Base-by-base conservation (phyloP, 2,888 invertebrate genomes). In the Drosophila pseudotalamancana region DNA sequence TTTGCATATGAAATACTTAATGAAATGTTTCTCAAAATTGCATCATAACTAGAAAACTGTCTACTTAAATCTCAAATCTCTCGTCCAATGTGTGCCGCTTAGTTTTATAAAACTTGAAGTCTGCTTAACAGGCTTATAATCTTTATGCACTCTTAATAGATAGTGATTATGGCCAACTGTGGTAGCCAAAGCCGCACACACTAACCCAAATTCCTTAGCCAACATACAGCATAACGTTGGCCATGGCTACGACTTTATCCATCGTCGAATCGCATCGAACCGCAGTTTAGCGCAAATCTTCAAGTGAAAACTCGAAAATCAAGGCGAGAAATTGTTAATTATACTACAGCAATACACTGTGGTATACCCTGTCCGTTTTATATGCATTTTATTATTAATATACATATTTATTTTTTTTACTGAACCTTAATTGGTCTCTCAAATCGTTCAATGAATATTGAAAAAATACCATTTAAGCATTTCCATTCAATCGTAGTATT, bases 201-300 rank as follows among this genome's bases (percentile, higher is more conserved):
- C 55, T 86, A 83, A 83, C 87, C 84, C 69, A 83, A 86, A 86
- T 86, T 67, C 60, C 63, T 59, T 34, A 50, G 37, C 55, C 43
- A 56, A 40, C 19, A 49, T 34, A 29, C 43, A 56, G 37, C 19
- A 49, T 34, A 29, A 14, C 31, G 32, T 55, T 27, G 54, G 21
- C 46, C 32, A 21, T 32, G 32, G 32, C 39, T 59, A 43, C 29
- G 16, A n/a, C 62, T 21, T 39, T 35, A 14, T 32, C 59, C 61
- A 35, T 31, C 59, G 68, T 51, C 32, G 49, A 57, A 64, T 46
- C 54, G 37, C 66, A 68, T 50, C 39, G 55, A 64, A 57, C 45
- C 51, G 37, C 68, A 39, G 16, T 50, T 46, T 27, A 57, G 69
- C 64, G 59, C 46, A 25, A 67, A 61, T 75, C 61, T 54, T 40